These are phyloP conservation scores for Formica exsecta DNA, from an alignment of 1,140 invertebrate species.

Conservation along the genomic window DNA sequence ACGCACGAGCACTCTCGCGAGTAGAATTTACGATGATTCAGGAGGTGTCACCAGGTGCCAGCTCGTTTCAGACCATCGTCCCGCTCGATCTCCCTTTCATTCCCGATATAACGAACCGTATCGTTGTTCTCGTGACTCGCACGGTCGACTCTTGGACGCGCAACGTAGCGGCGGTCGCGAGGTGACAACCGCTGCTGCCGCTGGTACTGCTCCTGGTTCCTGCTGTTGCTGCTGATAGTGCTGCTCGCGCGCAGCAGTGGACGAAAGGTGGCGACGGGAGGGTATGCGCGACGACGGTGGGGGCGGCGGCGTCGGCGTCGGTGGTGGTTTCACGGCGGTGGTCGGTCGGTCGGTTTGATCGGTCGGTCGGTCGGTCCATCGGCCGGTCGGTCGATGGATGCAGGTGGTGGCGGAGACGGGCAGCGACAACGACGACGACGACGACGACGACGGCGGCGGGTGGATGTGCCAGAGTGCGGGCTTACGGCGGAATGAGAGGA, in stretches of 20 bases:
- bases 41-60: neutral
- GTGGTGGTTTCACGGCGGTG: conserved; percentile 60
- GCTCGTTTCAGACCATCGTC: neutral
- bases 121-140: conserved; percentile 23
- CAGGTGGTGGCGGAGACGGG: conserved; percentile 45
- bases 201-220: conserved; percentile 61
- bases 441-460: conserved; percentile 57
- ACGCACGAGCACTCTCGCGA: conserved; percentile 52
- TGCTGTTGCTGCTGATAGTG: conserved; percentile 59
- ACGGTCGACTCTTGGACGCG: conserved; percentile 16
- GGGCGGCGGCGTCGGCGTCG: conserved; percentile 43
- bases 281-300: conserved; percentile 42
- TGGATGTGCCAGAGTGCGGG: conserved; percentile 82
- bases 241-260: conserved; percentile 46
- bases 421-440: neutral
- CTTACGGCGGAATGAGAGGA: conserved; percentile 83
- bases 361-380: conserved; percentile 66
- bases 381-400: conserved; percentile 69
- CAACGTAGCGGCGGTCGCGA: conserved; percentile 49
- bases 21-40: conserved; percentile 34
- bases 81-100: neutral
- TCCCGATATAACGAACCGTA: neutral
- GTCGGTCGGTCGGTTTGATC: conserved; percentile 57
- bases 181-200: conserved; percentile 61
- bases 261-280: conserved; percentile 54